These are phyloP conservation scores for Acanthosepion lycidas DNA, from an alignment of 2,888 invertebrate species.

Conservation along the genomic window DNA sequence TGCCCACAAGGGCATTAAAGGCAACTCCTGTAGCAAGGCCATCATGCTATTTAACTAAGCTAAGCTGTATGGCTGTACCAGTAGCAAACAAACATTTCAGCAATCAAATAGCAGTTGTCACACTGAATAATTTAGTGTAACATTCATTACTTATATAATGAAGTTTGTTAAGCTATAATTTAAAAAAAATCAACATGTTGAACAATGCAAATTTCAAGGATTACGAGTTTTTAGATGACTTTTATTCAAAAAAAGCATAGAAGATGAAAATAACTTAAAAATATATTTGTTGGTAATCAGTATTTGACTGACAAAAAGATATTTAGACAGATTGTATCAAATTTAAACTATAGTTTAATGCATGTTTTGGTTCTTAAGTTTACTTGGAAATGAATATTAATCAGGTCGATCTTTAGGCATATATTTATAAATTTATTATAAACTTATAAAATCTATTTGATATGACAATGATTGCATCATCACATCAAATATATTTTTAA, in stretches of 20 bases:
- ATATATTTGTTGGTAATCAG: neutral
- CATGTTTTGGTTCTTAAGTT: neutral
- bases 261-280: neutral
- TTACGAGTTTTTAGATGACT: neutral
- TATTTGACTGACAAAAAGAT: neutral
- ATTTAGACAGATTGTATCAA: neutral
- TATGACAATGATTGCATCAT: neutral
- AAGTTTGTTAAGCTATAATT: neutral
- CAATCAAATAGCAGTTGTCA: neutral
- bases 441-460: neutral
- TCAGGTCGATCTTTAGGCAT: neutral
- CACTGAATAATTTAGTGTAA: neutral
- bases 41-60: neutral
- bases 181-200: neutral
- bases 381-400: neutral
- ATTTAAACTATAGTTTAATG: neutral
- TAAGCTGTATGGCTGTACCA: neutral
- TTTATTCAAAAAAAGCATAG: neutral
- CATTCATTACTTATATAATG: neutral
- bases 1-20: conserved; percentile 11
- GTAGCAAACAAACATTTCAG: neutral
- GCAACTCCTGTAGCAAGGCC: neutral
- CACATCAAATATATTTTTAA: neutral
- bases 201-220: neutral
- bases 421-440: neutral